phyloP scores from a whole-genome alignment of 1,140 invertebrate genomes.

The Musca vetustissima region DNA sequence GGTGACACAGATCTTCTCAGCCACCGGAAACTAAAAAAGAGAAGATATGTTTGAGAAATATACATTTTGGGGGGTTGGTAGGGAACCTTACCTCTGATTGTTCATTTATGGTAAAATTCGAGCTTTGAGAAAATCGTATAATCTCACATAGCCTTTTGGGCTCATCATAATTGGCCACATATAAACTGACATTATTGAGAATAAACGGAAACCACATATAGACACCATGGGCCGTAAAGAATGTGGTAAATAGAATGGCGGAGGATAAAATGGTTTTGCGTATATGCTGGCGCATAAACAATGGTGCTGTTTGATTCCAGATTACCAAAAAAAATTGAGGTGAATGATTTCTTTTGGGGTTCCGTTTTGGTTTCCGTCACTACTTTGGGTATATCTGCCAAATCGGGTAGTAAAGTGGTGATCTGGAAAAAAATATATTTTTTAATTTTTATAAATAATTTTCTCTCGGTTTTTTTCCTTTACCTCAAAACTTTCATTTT shows the following conservation, averaged over 20 bases:
- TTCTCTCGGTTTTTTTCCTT: too few species aligned
- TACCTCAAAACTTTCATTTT: background rate
- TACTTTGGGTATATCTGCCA: conserved; percentile 5
- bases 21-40: background rate
- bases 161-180: conserved; percentile 33
- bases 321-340: conserved; percentile 39
- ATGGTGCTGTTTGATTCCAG: conserved; percentile 57
- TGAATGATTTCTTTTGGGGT: background rate
- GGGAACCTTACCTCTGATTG: background rate
- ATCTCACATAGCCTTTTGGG: conserved; percentile 36
- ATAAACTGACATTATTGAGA: conserved; percentile 55
- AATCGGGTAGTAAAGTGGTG: conserved; percentile 14
- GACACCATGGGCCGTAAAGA: conserved; percentile 59
- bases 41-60: too few species aligned
- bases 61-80: too few species aligned
- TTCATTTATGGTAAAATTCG: background rate
- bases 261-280: conserved; percentile 57
- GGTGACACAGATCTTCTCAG: background rate
- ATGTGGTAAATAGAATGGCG: conserved; percentile 59
- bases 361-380: background rate
- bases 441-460: background rate
- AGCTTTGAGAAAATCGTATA: conserved; percentile 23
- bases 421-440: conserved; percentile 17
- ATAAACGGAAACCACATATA: conserved; percentile 61
- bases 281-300: conserved; percentile 56